Conservation (phyloP, 2,113 vertebrate genomes). For the Blennius ocellaris region DNA sequence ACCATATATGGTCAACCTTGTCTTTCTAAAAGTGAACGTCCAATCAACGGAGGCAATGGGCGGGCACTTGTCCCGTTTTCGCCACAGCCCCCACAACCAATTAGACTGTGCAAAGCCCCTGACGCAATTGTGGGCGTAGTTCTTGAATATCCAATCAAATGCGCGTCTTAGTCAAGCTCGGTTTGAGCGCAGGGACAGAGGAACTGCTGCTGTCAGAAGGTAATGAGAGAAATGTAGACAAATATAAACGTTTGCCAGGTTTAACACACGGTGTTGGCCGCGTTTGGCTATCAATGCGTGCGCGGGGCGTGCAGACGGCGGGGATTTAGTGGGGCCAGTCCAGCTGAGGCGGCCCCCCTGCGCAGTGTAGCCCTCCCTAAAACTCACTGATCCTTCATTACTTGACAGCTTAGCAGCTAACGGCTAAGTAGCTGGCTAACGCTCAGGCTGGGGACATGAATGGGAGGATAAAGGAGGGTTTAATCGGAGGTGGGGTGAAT, state of each 20-base stretch:
- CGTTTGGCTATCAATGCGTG: neutral
- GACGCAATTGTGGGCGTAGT: slow-evolving; percentile 21
- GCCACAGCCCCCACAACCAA: slow-evolving; percentile 20
- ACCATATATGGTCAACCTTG: slow-evolving; percentile 72
- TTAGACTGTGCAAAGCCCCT: neutral
- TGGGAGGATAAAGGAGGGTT: neutral
- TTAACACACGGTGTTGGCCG: neutral
- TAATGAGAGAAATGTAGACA: slow-evolving; percentile 43
- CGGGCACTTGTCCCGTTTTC: neutral
- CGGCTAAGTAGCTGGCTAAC: slow-evolving; percentile 18
- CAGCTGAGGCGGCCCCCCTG: slow-evolving; percentile 1
- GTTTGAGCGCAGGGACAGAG: slow-evolving; percentile 59
- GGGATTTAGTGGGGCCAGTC: neutral
- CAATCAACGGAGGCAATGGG: slow-evolving; percentile 42
- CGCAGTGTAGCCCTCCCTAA: slow-evolving; percentile 18
- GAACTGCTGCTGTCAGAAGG: slow-evolving; percentile 74
- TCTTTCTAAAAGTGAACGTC: slow-evolving; percentile 46
- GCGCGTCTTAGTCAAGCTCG: slow-evolving; percentile 50
- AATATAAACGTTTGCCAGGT: neutral
- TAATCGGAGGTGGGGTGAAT: neutral
- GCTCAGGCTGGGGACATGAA: no score
- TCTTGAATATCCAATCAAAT: slow-evolving; percentile 33
- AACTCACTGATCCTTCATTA: slow-evolving; percentile 24
- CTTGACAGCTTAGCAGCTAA: slow-evolving; percentile 38
- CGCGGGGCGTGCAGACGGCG: no score